A percentile compares a stretch with the other conserved stretches of the same genome.
Evolutionary conservation across 37 sponge, comb jelly and placozoan species (phyloP).

Genomic region (Dysidea cf. avara): DNA sequence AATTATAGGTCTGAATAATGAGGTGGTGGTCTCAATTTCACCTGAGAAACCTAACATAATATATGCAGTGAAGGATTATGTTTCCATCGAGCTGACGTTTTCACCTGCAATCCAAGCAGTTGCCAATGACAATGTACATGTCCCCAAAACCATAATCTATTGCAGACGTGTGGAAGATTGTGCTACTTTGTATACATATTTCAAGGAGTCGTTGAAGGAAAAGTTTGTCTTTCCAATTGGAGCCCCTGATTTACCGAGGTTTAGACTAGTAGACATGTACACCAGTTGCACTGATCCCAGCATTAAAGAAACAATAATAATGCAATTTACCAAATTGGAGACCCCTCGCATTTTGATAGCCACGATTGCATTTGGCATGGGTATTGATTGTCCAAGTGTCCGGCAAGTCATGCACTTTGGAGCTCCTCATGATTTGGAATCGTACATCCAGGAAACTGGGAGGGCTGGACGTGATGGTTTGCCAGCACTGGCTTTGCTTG

Average conservation of each 20-base stretch:
- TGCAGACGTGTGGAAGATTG: slow-evolving; percentile 8
- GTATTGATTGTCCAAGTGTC: slow-evolving; percentile 43
- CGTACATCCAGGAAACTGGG: too few relatives aligned
- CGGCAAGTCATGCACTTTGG: slow-evolving; percentile 40
- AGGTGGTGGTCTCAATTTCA: background rate
- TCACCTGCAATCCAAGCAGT: background rate
- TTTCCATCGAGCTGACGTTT: slow-evolving; percentile 17
- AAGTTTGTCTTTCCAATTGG: slow-evolving; percentile 44
- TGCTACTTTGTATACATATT: slow-evolving; percentile 6
- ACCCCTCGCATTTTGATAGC: slow-evolving; percentile 34
- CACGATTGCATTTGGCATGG: slow-evolving; percentile 56
- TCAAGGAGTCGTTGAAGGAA: slow-evolving; percentile 9
- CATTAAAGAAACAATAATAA: slow-evolving; percentile 26
- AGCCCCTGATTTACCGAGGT: background rate
- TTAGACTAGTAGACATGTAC: slow-evolving; percentile 41
- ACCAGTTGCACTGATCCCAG: slow-evolving; percentile 4
- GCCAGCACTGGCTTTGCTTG: too few relatives aligned
- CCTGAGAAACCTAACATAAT: slow-evolving; percentile 27
- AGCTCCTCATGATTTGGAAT: slow-evolving; percentile 18
- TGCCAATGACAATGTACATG: background rate
- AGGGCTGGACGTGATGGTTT: too few relatives aligned
- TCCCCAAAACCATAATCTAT: slow-evolving; percentile 44
- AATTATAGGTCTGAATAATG: slow-evolving; percentile 14
- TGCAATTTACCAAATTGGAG: slow-evolving; percentile 5
- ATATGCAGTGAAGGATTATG: slow-evolving; percentile 1